phyloP scores from a whole-genome alignment of 2,888 invertebrate species.

The Blastobasis adustella region DNA sequence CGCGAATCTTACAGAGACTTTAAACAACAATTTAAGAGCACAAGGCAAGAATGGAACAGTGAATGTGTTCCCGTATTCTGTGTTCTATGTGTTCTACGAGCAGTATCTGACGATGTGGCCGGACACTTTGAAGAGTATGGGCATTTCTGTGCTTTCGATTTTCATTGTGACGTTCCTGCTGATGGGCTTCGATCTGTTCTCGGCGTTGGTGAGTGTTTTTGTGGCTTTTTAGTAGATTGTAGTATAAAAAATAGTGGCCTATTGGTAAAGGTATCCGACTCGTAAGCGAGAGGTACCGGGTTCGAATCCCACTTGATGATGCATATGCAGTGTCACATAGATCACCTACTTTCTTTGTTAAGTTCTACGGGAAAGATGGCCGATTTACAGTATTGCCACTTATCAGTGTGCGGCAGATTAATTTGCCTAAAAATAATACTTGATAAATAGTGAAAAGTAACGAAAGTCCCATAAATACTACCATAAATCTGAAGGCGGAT shows the following conservation, averaged over 20 bases:
- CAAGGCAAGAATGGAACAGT: constrained; percentile 59
- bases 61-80: constrained; percentile 91
- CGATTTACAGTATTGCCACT: no score
- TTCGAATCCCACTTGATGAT: background rate
- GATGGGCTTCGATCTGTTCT: constrained; percentile 95
- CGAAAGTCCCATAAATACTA: no score
- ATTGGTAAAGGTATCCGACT: no score
- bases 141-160: constrained; percentile 92
- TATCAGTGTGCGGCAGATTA: no score
- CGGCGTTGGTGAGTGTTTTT: constrained; percentile 76
- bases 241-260: background rate
- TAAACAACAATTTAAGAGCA: constrained; percentile 76
- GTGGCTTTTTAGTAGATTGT: no score
- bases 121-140: constrained; percentile 90
- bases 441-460: no score
- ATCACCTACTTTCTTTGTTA: no score
- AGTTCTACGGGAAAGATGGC: no score
- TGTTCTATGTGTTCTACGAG: constrained; percentile 99
- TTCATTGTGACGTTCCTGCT: constrained; percentile 94
- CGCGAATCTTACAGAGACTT: constrained; percentile 85
- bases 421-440: no score
- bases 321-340: background rate
- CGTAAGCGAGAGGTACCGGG: no score
- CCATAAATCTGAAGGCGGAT: no score
- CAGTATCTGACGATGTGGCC: constrained; percentile 98